phyloP scores from a whole-genome alignment of 2,888 invertebrate genomes.

The Tortricodes alternella region DNA sequence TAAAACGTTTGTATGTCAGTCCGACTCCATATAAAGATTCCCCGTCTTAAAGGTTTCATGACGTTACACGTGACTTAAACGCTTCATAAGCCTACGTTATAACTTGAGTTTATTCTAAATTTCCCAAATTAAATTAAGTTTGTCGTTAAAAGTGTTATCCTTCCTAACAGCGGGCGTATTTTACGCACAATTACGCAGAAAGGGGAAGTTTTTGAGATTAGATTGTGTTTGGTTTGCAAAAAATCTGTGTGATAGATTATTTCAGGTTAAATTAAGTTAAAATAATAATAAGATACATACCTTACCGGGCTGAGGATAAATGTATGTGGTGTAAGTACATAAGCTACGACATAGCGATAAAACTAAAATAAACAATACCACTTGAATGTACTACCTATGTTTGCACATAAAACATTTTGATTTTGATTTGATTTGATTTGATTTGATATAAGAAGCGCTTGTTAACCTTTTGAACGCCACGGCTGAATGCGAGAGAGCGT shows the following conservation, averaged over 20 bases:
- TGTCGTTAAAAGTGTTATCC: constrained; percentile 28
- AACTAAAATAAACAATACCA: no score
- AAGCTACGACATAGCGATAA: no score
- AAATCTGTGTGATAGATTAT: constrained; percentile 8
- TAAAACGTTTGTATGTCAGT: constrained; percentile 1
- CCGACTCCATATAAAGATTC: not conserved
- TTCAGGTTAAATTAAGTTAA: no score
- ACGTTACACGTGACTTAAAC: constrained; percentile 23
- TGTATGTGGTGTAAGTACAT: no score
- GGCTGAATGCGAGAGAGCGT: no score
- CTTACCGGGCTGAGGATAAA: no score
- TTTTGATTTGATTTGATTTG: no score
- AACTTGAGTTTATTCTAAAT: constrained; percentile 23
- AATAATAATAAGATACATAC: no score
- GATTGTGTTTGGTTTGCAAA: constrained; percentile 20
- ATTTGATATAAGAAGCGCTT: no score
- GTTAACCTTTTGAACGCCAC: no score
- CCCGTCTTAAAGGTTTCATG: constrained; percentile 10
- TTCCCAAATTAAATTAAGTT: constrained; percentile 27
- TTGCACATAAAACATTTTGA: no score
- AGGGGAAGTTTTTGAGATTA: constrained; percentile 20
- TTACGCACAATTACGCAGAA: constrained; percentile 24
- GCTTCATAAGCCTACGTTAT: constrained; percentile 27
- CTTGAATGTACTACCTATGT: no score
- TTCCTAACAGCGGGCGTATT: constrained; percentile 7